Conservation (phyloP, 2,888 invertebrate species). For the Polyommatus icarus region DNA sequence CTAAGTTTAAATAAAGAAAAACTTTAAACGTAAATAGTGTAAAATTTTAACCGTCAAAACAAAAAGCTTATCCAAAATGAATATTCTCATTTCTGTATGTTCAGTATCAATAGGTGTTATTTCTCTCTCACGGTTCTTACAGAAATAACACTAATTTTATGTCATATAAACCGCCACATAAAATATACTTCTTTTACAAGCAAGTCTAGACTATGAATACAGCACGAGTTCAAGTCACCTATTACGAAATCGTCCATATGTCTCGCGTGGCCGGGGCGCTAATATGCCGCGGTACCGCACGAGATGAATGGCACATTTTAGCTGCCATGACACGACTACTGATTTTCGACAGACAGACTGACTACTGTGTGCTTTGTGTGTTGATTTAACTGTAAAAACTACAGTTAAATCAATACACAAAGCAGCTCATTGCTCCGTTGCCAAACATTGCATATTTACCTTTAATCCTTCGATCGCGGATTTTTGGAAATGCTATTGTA, state of each 20-base stretch:
- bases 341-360: neutral
- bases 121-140: no score
- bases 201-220: constrained; percentile 55
- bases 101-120: no score
- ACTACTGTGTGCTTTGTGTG: neutral
- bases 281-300: constrained; percentile 51
- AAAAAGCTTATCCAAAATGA: no score
- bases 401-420: neutral
- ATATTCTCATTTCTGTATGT: no score
- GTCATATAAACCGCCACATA: neutral
- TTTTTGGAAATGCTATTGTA: no score
- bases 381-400: neutral
- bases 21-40: no score
- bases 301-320: constrained; percentile 2
- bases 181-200: neutral
- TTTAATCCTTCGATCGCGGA: no score
- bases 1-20: no score
- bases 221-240: constrained; percentile 52
- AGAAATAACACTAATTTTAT: no score
- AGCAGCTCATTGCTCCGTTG: no score
- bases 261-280: constrained; percentile 44
- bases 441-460: no score
- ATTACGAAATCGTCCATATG: constrained; percentile 71
- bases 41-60: no score
- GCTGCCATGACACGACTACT: neutral